Evolutionary conservation across 2,113 vertebrate genomes (phyloP).

Genomic region (Noturus placidus): DNA sequence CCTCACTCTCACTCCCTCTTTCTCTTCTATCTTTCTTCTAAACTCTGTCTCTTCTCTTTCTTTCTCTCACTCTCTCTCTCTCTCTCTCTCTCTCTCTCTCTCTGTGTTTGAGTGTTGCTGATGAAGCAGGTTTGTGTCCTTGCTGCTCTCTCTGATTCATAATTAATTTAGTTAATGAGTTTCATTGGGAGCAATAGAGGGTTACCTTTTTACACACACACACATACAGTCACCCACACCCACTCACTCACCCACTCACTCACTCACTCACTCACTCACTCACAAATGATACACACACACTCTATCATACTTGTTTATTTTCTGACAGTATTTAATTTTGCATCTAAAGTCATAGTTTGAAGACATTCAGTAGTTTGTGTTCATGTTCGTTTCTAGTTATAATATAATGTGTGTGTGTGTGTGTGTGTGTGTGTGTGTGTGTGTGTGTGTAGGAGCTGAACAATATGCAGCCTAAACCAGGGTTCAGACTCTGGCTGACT

Average conservation of each 20-base stretch:
- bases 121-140: conserved; percentile 33
- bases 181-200: conserved; percentile 26
- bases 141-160: conserved; percentile 19
- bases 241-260: not conserved
- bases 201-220: conserved; percentile 11
- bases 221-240: conserved; percentile 1
- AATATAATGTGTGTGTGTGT: conserved; percentile 10
- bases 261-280: conserved; percentile 21
- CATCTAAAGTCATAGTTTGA: not conserved
- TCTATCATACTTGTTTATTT: not conserved
- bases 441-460: conserved; percentile 83
- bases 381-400: not conserved
- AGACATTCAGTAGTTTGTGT: not conserved
- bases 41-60: not conserved
- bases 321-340: not conserved
- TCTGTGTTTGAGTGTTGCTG: not conserved
- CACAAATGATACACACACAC: not conserved
- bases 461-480: conserved; percentile 81
- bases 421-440: conserved; percentile 40
- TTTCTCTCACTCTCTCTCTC: not conserved
- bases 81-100: not conserved
- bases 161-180: conserved; percentile 31
- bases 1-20: not conserved
- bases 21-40: not conserved
- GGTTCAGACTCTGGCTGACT: conserved; percentile 96